Percentiles rank a stretch among this genome's conserved stretches.
phyloP scores from a whole-genome alignment of 2,888 invertebrate genomes.

The Trissolcus brochymenae region DNA sequence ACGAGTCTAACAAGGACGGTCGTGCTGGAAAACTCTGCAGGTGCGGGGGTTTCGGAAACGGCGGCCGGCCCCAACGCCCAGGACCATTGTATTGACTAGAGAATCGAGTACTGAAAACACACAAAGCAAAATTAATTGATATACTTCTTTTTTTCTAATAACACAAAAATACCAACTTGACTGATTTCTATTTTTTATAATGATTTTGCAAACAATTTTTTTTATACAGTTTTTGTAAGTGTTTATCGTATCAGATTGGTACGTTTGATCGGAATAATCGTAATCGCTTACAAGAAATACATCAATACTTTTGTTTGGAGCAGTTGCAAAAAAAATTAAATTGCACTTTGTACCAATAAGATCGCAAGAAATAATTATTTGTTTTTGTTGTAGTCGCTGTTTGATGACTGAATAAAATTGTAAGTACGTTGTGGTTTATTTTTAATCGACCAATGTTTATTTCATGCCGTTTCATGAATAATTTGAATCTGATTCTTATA shows the following conservation, averaged over 20 bases:
- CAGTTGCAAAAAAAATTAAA: too few relatives aligned
- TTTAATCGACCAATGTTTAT: constrained; percentile 26
- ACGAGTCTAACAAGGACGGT: constrained; percentile 54
- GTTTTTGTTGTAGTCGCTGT: too few relatives aligned
- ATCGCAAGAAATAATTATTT: not conserved
- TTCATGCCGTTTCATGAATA: constrained; percentile 9
- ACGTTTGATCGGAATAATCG: too few relatives aligned
- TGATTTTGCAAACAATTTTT: too few relatives aligned
- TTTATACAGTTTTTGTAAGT: too few relatives aligned
- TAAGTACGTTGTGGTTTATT: not conserved
- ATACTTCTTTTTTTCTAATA: too few relatives aligned
- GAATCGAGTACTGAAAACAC: constrained; percentile 35
- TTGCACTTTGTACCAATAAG: not conserved
- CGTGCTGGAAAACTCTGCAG: constrained; percentile 25
- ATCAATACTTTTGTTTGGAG: too few relatives aligned
- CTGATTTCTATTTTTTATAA: too few relatives aligned
- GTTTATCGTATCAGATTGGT: too few relatives aligned
- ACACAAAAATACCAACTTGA: not conserved
- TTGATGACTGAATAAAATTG: too few relatives aligned
- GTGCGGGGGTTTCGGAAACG: constrained; percentile 15
- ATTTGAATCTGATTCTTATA: constrained; percentile 5
- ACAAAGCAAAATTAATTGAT: too few relatives aligned
- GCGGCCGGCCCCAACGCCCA: constrained; percentile 64
- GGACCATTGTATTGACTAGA: constrained; percentile 62
- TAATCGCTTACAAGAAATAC: too few relatives aligned